A percentile compares a stretch with the other conserved stretches of the same genome.
These are phyloP conservation scores for Ammospiza nelsoni DNA, from an alignment of 2,113 vertebrate species.

Conservation along the genomic window DNA sequence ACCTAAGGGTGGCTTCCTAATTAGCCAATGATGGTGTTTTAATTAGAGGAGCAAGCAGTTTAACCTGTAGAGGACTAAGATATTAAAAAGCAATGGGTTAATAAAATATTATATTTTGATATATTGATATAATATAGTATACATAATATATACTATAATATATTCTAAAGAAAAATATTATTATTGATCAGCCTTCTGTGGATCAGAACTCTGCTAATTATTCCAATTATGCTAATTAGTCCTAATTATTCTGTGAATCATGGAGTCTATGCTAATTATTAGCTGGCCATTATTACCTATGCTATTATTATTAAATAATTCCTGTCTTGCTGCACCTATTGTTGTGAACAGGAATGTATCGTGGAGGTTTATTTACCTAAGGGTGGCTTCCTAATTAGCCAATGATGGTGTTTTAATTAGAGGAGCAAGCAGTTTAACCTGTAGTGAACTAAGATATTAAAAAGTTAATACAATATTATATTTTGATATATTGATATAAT, in stretches of 20 bases:
- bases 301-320: not conserved
- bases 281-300: not conserved
- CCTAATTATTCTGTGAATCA: not conserved
- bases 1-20: not conserved
- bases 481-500: too few species aligned
- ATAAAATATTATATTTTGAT: too few species aligned
- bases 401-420: not conserved
- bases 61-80: not conserved
- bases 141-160: too few species aligned
- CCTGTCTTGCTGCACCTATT: not conserved
- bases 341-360: not conserved
- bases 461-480: not conserved
- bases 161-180: not conserved
- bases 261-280: not conserved
- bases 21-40: not conserved
- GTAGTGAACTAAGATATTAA: not conserved
- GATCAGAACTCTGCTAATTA: not conserved
- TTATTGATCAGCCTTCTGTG: not conserved
- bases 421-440: not conserved
- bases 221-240: not conserved
- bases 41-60: not conserved
- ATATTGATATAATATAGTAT: too few species aligned
- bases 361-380: not conserved
- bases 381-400: not conserved
- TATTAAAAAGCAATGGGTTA: not conserved